Evolutionary conservation across 2,113 vertebrate genomes (phyloP), one percentile per base, ranked within the genome.

Genomic region (Entelurus aequoreus): DNA sequence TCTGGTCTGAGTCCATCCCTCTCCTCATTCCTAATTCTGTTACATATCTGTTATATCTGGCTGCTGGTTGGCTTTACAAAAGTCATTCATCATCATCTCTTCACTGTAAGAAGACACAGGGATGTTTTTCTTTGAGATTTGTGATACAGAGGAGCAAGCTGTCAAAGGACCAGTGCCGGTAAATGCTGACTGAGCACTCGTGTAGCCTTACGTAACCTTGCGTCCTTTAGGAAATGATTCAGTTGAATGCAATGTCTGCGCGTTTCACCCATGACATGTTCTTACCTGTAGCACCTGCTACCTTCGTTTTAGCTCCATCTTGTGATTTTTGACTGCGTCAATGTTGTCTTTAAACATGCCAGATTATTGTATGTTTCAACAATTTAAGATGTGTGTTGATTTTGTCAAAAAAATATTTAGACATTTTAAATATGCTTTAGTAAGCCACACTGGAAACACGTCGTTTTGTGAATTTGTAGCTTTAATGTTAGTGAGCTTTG

Each of bases 1-100:
- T 44, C 12, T 52, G 15, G 5, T n/a, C 15, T 54, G 35, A 6
- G 36, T 54, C 14, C n/a, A 16, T 15, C 40, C 15, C 10, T 11
- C 12, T 38, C 12, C 11, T 11, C 28, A 36, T 48, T 11, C 8
- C 10, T 36, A 48, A 42, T 12, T 62, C 40, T 15, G 13, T 48
- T 74, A 1, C 44, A 19, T 51, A 9, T 62, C 40, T 15, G 13
- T 48, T 74, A 2, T 48, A 19, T 51, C n/a, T 13, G 55, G 28
- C 54, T 13, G 19, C 53, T 44, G 42, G 28, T 12, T 16, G 6
- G 38, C 38, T 54, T 54, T 28, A 59, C 36, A 19, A 9, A 47
- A 53, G 12, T 51, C n/a, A 62, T 40, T 53, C 0, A 15, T 65
- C 2, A 11, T 42, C 19, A 46, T 48, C 35, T 10, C 28, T 10